A percentile compares a stretch with the other conserved stretches of the same genome.
These are phyloP conservation scores for Cavia aperea DNA, from an alignment of 2,113 vertebrate genomes.

Conservation along the genomic window DNA sequence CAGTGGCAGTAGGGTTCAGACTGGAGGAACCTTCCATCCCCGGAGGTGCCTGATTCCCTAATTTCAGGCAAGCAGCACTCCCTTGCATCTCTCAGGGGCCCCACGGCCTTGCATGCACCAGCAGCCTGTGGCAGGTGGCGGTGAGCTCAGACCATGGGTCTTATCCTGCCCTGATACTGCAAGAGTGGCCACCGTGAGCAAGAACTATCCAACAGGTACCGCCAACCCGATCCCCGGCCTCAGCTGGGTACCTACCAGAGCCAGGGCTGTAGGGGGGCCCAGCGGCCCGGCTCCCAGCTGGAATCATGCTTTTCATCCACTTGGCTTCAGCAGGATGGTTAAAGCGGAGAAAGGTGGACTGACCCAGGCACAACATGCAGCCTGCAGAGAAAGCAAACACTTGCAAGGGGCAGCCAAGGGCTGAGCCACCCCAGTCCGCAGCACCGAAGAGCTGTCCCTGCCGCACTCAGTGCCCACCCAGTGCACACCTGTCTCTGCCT, in stretches of 20 bases:
- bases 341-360: constrained; percentile 93
- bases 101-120: constrained; percentile 31
- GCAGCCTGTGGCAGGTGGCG: constrained; percentile 34
- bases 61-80: constrained; percentile 11
- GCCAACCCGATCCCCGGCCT: neutral
- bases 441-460: neutral
- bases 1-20: neutral
- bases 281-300: constrained; percentile 73
- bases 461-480: neutral
- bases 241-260: constrained; percentile 75
- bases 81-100: constrained; percentile 22
- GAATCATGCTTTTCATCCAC: constrained; percentile 96
- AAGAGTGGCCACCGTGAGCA: neutral
- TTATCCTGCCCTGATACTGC: constrained; percentile 7
- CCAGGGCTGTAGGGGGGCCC: constrained; percentile 62
- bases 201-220: neutral
- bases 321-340: constrained; percentile 96
- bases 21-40: neutral
- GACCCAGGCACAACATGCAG: constrained; percentile 96
- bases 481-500: neutral
- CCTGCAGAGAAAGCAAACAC: constrained; percentile 73
- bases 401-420: neutral
- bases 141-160: constrained; percentile 11
- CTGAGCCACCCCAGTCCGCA: neutral
- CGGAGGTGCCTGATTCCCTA: neutral